These are phyloP conservation scores for Caenorhabditis zanzibari DNA, from an alignment of 2,888 invertebrate genomes.

Conservation along the genomic window DNA sequence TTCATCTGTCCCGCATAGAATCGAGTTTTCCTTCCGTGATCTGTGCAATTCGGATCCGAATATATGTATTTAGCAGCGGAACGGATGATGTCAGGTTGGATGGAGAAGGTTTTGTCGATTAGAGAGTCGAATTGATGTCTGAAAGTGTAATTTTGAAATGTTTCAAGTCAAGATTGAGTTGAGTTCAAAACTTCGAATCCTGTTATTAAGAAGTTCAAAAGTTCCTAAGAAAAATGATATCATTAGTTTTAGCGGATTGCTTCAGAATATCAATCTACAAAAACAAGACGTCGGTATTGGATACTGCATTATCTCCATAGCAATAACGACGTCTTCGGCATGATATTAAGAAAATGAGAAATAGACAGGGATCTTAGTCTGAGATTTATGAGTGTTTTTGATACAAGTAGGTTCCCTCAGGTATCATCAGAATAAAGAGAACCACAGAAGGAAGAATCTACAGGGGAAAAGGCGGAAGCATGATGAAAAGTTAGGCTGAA, in stretches of 20 bases:
- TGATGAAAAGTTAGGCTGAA: no score
- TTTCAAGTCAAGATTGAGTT: slow-evolving; percentile 1
- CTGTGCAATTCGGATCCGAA: slow-evolving; percentile 70
- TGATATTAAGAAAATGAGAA: not conserved
- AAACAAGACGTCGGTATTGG: no score
- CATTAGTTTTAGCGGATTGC: no score
- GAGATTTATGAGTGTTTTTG: no score
- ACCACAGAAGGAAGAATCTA: no score
- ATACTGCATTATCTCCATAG: not conserved
- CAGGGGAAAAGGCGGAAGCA: not conserved
- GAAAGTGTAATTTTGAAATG: slow-evolving; percentile 15
- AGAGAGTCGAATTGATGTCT: slow-evolving; percentile 48
- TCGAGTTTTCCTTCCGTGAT: slow-evolving; percentile 50
- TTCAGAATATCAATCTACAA: no score
- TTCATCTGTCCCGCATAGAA: slow-evolving; percentile 78
- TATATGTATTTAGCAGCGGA: slow-evolving; percentile 78
- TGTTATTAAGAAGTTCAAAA: no score
- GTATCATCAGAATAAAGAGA: not conserved
- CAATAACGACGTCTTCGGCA: not conserved
- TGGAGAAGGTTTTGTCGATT: slow-evolving; percentile 50
- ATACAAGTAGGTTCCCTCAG: not conserved
- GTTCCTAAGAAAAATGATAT: no score
- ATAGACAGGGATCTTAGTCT: not conserved
- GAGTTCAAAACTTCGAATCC: not conserved
- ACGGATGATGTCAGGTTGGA: slow-evolving; percentile 77